Evolutionary conservation across 2,113 vertebrate species (phyloP), one percentile per base, ranked within the genome.

Genomic region (Microtus ochrogaster): DNA sequence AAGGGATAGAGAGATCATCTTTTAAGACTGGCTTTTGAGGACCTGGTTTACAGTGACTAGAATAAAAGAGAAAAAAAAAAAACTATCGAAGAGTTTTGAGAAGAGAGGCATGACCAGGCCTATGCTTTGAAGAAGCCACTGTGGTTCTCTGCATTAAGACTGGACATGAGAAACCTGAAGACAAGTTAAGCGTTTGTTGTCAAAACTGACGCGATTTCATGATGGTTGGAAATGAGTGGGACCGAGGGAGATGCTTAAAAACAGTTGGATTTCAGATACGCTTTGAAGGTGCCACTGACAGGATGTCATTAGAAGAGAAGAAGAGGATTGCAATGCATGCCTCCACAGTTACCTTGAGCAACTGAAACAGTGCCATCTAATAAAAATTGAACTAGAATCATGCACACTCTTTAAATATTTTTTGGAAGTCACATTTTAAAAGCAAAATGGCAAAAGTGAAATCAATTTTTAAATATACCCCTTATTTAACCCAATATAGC

Each of bases 361-460:
- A 92, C 28, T 14, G 58, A 70, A 94, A 88, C 3, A 63, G 1
- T n/a, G 3, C 21, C 82, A 12, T 14, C 19, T 8, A 65, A 70
- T 0, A 79, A 68, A 78, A 94, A 68, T 11, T 74, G 9, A 78
- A 16, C 65, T 73, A 21, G n/a, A 68, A 26, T 10, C 52, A 81
- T 14, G 61, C 21, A 55, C 0, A 8, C 30, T 28, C 52, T 47
- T 93, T 92, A 52, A 68, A 84, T 81, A 21, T 89, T 91, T 90
- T 92, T 82, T 65, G 52, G 66, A 22, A 94, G 16, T 88, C 41
- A 78, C 11, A 65, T 81, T 96, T 88, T 7, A 30, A 76, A 83
- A 86, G 9, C 65, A 36, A 87, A 94, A 90, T 47, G 16, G 68
- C 22, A 85, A 88, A 91, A 16, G 77, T 58, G 13, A 94, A 92